Conservation (phyloP, 2,888 invertebrate species). For the Argynnis bischoffii region DNA sequence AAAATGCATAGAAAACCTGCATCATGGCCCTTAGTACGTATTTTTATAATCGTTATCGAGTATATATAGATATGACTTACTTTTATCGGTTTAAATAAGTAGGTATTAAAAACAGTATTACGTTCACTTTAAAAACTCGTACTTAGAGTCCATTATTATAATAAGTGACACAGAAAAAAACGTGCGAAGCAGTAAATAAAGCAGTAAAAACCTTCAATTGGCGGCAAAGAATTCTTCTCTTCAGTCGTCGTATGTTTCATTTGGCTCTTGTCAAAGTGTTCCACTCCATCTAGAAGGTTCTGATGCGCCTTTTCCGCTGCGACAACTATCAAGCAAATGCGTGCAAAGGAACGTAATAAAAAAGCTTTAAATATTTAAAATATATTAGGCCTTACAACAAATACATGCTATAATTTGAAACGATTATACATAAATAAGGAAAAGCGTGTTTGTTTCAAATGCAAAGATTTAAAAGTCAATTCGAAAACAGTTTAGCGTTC, state of each 20-base stretch:
- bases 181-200: slow-evolving; percentile 42
- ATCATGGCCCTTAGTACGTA: too few relatives aligned
- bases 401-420: slow-evolving; percentile 30
- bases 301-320: slow-evolving; percentile 88
- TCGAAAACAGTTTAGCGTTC: slow-evolving; percentile 6
- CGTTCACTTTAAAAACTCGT: too few relatives aligned
- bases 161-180: slow-evolving; percentile 7
- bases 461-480: slow-evolving; percentile 10
- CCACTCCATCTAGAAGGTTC: slow-evolving; percentile 87
- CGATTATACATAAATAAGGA: slow-evolving; percentile 26
- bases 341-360: slow-evolving; percentile 61
- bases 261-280: slow-evolving; percentile 87
- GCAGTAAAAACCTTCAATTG: slow-evolving; percentile 84
- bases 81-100: too few relatives aligned
- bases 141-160: too few relatives aligned
- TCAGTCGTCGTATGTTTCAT: slow-evolving; percentile 88
- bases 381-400: slow-evolving; percentile 9
- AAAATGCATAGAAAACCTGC: too few relatives aligned
- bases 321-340: slow-evolving; percentile 83
- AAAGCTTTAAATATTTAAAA: slow-evolving; percentile 44
- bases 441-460: slow-evolving; percentile 35
- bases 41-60: too few relatives aligned
- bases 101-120: too few relatives aligned
- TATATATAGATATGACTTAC: too few relatives aligned
- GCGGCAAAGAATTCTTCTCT: slow-evolving; percentile 89